These are phyloP conservation scores for Pituophis catenifer DNA, from an alignment of 2,113 vertebrate genomes.

Conservation along the genomic window DNA sequence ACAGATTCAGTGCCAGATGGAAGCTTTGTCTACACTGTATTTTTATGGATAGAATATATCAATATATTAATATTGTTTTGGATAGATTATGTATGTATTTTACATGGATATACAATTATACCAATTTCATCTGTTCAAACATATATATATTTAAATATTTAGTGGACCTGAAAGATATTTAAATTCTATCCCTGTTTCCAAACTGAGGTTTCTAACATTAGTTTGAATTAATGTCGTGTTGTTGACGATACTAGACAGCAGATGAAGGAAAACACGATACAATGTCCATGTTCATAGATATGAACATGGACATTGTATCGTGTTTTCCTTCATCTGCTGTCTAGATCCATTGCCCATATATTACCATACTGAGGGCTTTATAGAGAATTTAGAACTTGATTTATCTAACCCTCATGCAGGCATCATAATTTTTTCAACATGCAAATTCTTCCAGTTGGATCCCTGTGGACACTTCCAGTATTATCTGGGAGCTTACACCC, in stretches of 20 bases:
- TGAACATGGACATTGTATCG: too few species aligned
- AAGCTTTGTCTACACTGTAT: too few species aligned
- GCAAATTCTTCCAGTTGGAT: neutral
- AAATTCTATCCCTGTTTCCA: too few species aligned
- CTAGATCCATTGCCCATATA: neutral
- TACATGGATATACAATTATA: too few species aligned
- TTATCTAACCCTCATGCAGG: neutral
- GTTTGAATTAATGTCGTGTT: neutral
- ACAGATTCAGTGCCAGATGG: too few species aligned
- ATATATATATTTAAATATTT: too few species aligned
- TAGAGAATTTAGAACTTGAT: neutral
- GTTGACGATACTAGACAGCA: neutral
- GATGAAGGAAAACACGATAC: neutral
- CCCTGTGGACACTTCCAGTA: neutral
- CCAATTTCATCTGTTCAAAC: too few species aligned
- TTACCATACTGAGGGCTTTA: neutral
- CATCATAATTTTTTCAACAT: neutral
- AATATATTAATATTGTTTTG: too few species aligned
- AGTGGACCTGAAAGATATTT: too few species aligned
- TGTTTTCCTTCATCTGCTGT: too few species aligned
- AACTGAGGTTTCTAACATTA: neutral
- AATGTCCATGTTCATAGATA: neutral
- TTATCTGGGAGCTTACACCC: neutral
- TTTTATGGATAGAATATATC: too few species aligned
- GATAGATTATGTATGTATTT: too few species aligned